These are phyloP conservation scores for Anticlea derivata DNA, from an alignment of 2,888 invertebrate species.

Conservation along the genomic window DNA sequence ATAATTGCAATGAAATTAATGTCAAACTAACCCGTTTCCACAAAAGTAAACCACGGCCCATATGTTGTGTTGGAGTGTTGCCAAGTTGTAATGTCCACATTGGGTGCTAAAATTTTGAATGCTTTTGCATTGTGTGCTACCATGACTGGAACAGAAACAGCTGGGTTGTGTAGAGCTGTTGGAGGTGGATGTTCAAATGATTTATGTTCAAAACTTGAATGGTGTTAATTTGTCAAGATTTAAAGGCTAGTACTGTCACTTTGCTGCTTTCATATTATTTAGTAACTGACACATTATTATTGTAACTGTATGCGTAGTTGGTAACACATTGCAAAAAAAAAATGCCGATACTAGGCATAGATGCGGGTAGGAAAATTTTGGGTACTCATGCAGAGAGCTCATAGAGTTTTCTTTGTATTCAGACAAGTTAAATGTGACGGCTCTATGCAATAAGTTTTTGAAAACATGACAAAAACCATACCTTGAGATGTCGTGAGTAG, in stretches of 20 bases:
- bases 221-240: conserved; percentile 10
- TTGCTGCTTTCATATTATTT: no score
- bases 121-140: conserved; percentile 32
- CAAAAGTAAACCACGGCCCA: conserved; percentile 19
- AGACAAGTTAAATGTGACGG: not conserved
- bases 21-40: conserved; percentile 18
- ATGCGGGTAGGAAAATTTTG: no score
- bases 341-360: no score
- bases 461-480: no score
- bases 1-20: not conserved
- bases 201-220: conserved; percentile 20
- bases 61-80: conserved; percentile 31
- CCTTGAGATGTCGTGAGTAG: no score
- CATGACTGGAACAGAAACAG: conserved; percentile 27
- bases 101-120: conserved; percentile 32
- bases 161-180: conserved; percentile 18
- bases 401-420: no score
- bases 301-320: no score
- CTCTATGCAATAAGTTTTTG: not conserved
- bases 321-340: no score
- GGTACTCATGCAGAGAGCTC: no score
- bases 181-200: conserved; percentile 9
- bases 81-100: conserved; percentile 39
- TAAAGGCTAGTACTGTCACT: not conserved
- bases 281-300: no score